Conservation (phyloP, 2,797 vertebrate genomes). For the Masticophis lateralis region DNA sequence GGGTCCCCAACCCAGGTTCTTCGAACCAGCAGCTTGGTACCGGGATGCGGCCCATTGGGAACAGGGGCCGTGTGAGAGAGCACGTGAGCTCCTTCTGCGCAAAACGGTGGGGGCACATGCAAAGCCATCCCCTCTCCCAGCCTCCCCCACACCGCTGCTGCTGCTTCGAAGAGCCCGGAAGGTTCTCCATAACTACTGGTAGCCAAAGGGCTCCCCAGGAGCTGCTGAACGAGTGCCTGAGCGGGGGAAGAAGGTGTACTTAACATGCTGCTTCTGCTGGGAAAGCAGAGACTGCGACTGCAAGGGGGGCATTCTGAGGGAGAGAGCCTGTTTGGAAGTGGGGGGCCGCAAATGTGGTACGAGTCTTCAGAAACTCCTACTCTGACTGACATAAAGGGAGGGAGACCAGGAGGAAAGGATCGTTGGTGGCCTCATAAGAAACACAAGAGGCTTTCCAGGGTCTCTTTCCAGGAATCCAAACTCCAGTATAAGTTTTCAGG, state of each 20-base stretch:
- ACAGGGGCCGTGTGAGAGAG: too few relatives aligned
- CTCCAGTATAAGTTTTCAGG: not conserved
- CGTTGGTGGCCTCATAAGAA: not conserved
- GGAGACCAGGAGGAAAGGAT: not conserved
- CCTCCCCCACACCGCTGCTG: too few relatives aligned
- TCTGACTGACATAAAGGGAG: not conserved
- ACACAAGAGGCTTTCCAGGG: not conserved
- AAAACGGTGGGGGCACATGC: too few relatives aligned
- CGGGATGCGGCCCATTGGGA: too few relatives aligned
- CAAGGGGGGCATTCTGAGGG: not conserved
- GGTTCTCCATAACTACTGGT: too few relatives aligned
- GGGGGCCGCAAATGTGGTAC: not conserved
- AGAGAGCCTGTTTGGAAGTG: not conserved
- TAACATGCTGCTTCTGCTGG: not conserved
- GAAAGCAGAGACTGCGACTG: not conserved
- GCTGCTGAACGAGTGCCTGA: not conserved
- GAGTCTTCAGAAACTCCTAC: not conserved
- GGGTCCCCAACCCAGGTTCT: too few relatives aligned
- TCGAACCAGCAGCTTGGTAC: too few relatives aligned
- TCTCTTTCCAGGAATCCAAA: not conserved
- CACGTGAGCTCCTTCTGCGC: too few relatives aligned
- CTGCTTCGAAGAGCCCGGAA: too few relatives aligned
- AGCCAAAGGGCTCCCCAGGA: not conserved
- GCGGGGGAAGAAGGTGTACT: not conserved
- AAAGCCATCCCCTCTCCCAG: too few relatives aligned